Conservation (phyloP, 2,113 vertebrate genomes). For the Brevimyrus niger region DNA sequence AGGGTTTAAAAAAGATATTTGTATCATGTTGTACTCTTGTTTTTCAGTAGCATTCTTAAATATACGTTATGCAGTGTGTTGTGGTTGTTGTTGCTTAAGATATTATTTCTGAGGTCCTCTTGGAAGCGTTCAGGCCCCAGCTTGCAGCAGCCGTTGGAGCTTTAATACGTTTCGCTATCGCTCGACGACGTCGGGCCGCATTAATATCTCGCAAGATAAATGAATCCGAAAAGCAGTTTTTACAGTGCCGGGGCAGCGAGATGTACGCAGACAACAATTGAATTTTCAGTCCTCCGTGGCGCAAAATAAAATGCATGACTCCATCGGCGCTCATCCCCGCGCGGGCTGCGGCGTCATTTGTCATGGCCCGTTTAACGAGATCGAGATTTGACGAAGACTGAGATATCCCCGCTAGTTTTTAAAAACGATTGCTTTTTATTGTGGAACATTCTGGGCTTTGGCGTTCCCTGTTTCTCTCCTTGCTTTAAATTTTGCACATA, state of each 20-base stretch:
- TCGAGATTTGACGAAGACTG: background rate
- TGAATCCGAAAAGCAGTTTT: background rate
- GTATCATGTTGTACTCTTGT: background rate
- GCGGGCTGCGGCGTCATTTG: background rate
- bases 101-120: background rate
- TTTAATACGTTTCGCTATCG: background rate
- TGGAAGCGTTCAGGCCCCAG: background rate
- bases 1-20: background rate
- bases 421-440: background rate
- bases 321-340: background rate
- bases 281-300: background rate
- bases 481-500: background rate
- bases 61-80: background rate
- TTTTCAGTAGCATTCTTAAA: background rate
- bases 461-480: background rate
- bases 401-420: background rate
- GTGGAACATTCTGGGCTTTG: background rate
- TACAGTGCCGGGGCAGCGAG: background rate
- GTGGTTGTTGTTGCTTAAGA: background rate
- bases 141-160: background rate
- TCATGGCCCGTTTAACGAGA: background rate
- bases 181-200: background rate
- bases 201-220: slow-evolving; percentile 5
- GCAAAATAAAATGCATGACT: background rate
- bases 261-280: slow-evolving; percentile 1